A percentile compares a stretch with the other conserved stretches of the same genome.
phyloP scores from a whole-genome alignment of 2,888 invertebrate species.

The Apomyelois bistriatella region DNA sequence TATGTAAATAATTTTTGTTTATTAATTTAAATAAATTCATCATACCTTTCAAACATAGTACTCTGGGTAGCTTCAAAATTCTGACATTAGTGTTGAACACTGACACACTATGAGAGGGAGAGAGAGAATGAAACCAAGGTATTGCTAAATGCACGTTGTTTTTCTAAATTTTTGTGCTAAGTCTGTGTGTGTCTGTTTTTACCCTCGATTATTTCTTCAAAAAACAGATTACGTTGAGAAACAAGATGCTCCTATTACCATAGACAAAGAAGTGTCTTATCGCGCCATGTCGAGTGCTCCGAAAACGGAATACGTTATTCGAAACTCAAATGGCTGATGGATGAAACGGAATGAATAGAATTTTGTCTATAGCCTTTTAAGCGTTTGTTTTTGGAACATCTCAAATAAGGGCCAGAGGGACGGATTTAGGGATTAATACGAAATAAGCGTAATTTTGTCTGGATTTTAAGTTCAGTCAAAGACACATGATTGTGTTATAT shows the following conservation, averaged over 20 bases:
- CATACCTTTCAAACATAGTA: too few species aligned
- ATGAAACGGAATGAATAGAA: conserved; percentile 20
- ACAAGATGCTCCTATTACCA: conserved; percentile 9
- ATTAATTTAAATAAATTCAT: too few species aligned
- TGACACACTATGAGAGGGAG: too few species aligned
- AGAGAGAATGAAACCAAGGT: too few species aligned
- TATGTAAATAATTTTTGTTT: too few species aligned
- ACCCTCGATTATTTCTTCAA: background rate
- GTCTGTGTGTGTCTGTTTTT: background rate
- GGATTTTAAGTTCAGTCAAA: background rate
- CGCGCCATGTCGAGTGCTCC: conserved; percentile 17
- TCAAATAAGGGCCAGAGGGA: background rate
- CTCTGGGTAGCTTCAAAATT: too few species aligned
- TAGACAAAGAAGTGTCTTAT: conserved; percentile 16
- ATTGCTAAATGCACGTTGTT: too few species aligned
- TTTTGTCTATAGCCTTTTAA: conserved; percentile 9
- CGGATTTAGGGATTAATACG: background rate
- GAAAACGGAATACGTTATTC: conserved; percentile 19
- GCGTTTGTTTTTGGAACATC: conserved; percentile 9
- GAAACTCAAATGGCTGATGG: conserved; percentile 16
- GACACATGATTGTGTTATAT: background rate
- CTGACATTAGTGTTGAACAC: too few species aligned
- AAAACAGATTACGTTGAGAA: conserved; percentile 5
- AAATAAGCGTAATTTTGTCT: background rate
- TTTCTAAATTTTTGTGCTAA: too few species aligned